Evolutionary conservation across 2,888 invertebrate genomes (phyloP), one percentile per base, ranked within the genome.

Genomic region (Brenthis daphne): DNA sequence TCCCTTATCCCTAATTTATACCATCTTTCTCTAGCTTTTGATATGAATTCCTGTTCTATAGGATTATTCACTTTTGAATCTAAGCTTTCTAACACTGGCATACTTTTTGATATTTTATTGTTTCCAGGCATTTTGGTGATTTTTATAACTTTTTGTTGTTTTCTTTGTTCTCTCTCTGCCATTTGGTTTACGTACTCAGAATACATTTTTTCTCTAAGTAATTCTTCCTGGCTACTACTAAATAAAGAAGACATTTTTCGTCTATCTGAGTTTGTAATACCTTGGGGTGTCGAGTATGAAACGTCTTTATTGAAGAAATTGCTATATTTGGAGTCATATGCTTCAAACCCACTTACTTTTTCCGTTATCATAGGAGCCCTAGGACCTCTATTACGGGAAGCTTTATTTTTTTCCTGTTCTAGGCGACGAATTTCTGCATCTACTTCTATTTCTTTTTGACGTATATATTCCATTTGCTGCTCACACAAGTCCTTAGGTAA

Each of bases 121-220:
- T 80, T 73, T 80, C 75, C n/a, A 3, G 88, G 82, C 72, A 92
- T 87, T 77, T 95, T 94, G 0, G 96, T 95, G 70, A 97, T 95
- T 92, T 96, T 97, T 16, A 97, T 96, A 29, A 97, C 94, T 88
- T 96, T 97, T 65, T 96, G 95, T 71, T 96, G 94, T 76, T 96
- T 96, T 57, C 97, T 93, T 80, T 97, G 96, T 77, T 96, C 95
- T 13, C 97, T 94, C 82, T 96, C 96, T 6, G 96, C 95, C 79
- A 97, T 95, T 87, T 97, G 96, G 80, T 94, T 93, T 81, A 97
- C 94, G 88, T 97, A 97, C 84, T 97, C 97, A 77, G 96, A 94
- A 86, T 96, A 97, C 97, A 97, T 97, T 86, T 95, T 95, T 75
- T 96, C 95, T 8, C 97, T 94, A 77, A 96, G 94, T 55, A 94